Evolutionary conservation across 2,113 vertebrate species (phyloP), one percentile per base, ranked within the genome.

Genomic region (Calidris pugnax): DNA sequence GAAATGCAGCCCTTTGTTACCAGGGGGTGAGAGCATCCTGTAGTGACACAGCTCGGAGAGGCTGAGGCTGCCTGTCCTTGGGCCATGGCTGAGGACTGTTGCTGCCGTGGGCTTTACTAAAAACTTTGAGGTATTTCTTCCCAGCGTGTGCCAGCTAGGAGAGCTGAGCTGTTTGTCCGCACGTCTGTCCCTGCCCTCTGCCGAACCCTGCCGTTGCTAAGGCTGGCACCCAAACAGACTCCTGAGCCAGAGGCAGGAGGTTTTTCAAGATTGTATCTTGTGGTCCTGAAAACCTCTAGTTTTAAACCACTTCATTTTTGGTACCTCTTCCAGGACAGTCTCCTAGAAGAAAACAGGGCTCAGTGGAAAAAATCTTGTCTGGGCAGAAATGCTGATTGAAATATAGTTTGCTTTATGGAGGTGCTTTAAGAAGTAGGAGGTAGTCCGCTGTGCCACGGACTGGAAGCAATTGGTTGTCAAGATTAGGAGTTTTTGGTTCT

Each of bases 111-210:
- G 15, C 47, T 87, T 85, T 60, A 20, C 45, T 0, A 24, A 30
- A 41, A 62, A 18, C 33, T 62, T 63, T 7, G 68, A 75, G 74
- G 10, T 68, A 20, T 78, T 96, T 93, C 62, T 92, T 73, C 59
- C 45, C 8, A 1, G 35, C 55, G 45, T 4, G 0, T 3, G 2
- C 12, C 48, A 89, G 50, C 39, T 39, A 4, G 45, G 27, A 92
- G 35, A 50, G 24, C 78, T 51, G 79, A 95, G 57, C 75, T 97
- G 82, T 85, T 88, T 90, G 74, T 91, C 90, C 77, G 50, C 68
- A 30, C 2, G 6, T 43, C 55, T 91, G 92, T 95, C 87, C 82
- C 55, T 77, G 78, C 72, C 33, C 47, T 83, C 23, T 62, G 68
- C 71, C 7, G 22, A 95, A 71, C 66, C 51, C 69, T 66, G 53